Evolutionary conservation across 2,888 invertebrate genomes (phyloP).

Genomic region (Achlya flavicornis): DNA sequence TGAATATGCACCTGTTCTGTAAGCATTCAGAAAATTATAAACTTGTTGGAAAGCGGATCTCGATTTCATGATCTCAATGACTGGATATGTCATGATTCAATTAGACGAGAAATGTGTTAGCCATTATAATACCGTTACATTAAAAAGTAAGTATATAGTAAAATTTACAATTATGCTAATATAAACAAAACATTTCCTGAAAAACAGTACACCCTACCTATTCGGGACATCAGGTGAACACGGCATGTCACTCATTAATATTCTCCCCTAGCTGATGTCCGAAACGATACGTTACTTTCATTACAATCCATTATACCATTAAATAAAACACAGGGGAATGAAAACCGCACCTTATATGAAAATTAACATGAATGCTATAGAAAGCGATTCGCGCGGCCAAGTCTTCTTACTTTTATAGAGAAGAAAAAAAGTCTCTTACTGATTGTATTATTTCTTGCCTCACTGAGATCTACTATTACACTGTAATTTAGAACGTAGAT

Average conservation of each 20-base stretch:
- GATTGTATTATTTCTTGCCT: background rate
- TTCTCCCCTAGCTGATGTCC: conserved; percentile 57
- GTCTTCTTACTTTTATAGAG: background rate
- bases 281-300: conserved; percentile 51
- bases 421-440: background rate
- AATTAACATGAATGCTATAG: conserved; percentile 31
- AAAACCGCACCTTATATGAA: conserved; percentile 48
- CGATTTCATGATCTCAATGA: background rate
- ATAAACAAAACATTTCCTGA: conserved; percentile 29
- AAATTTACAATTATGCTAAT: background rate
- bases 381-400: conserved; percentile 30
- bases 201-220: conserved; percentile 20
- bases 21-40: conserved; percentile 28
- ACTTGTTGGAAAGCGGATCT: conserved; percentile 39
- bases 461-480: background rate
- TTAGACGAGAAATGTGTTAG: background rate
- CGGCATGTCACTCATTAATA: conserved; percentile 55
- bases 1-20: conserved; percentile 40
- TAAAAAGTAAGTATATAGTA: no score
- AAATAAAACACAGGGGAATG: conserved; percentile 43
- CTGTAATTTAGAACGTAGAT: background rate
- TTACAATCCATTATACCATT: conserved; percentile 47
- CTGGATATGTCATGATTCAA: background rate
- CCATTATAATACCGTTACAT: background rate
- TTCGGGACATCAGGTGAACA: conserved; percentile 58